These are phyloP conservation scores for Xestia rhomboidea DNA, from an alignment of 2,888 invertebrate genomes.

Conservation along the genomic window DNA sequence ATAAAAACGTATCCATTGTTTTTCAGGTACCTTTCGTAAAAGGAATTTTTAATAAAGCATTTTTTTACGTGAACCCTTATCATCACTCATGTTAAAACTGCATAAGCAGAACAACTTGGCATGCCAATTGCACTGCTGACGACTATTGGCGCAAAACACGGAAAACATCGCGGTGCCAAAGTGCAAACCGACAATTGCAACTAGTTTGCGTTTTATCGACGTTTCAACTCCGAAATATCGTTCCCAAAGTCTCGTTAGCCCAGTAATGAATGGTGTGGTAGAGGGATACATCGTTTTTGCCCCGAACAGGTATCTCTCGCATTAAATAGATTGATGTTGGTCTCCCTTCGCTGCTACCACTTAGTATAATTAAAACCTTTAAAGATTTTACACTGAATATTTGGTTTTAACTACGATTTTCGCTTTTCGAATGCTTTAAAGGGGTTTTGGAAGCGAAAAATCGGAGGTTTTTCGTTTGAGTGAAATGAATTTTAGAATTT, in stretches of 20 bases:
- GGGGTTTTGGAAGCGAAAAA: conserved; percentile 61
- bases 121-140: conserved; percentile 64
- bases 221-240: conserved; percentile 63
- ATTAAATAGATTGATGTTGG: conserved; percentile 87
- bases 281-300: conserved; percentile 70
- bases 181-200: conserved; percentile 72
- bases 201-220: conserved; percentile 72
- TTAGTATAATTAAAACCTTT: conserved; percentile 88
- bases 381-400: conserved; percentile 81
- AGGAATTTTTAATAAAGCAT: too few species aligned
- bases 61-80: too few species aligned
- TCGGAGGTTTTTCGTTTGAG: conserved; percentile 40
- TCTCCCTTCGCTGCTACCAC: conserved; percentile 75
- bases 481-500: conserved; percentile 51
- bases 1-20: too few species aligned
- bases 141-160: conserved; percentile 64
- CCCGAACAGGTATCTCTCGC: conserved; percentile 61
- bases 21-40: too few species aligned
- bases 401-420: conserved; percentile 76
- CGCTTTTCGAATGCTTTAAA: conserved; percentile 71
- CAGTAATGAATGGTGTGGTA: conserved; percentile 77
- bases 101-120: conserved; percentile 67
- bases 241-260: conserved; percentile 67
- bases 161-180: conserved; percentile 68
- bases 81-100: background rate